phyloP scores from a whole-genome alignment of 2,888 invertebrate species.

The Drosophila infuscata region DNA sequence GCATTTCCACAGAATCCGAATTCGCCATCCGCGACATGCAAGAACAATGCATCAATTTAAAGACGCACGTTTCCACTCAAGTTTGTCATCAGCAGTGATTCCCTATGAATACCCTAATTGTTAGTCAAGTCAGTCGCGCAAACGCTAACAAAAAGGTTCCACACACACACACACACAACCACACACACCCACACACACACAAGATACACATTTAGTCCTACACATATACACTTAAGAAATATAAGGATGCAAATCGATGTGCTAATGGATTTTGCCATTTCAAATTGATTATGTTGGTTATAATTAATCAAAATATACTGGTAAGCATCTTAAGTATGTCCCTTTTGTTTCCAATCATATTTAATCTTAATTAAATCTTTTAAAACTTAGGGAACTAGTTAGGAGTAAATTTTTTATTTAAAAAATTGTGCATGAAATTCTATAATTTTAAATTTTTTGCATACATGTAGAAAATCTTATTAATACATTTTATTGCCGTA shows the following conservation, averaged over 20 bases:
- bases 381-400: background rate
- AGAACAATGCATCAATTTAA: conserved; percentile 76
- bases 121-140: conserved; percentile 58
- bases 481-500: background rate
- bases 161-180: conserved; percentile 9
- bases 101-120: conserved; percentile 70
- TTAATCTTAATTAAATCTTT: background rate
- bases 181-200: conserved; percentile 7
- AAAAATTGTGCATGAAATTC: background rate
- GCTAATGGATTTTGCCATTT: background rate
- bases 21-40: conserved; percentile 18
- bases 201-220: conserved; percentile 1
- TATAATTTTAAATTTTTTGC: background rate
- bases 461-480: background rate
- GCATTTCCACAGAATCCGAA: conserved; percentile 1
- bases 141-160: conserved; percentile 13
- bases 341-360: too few relatives aligned
- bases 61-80: conserved; percentile 48
- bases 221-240: conserved; percentile 5
- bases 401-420: background rate
- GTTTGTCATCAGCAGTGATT: conserved; percentile 58
- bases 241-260: conserved; percentile 13
- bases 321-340: background rate
- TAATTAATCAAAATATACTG: background rate
- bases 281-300: background rate